Conservation (phyloP, 2,888 invertebrate species). For the Diarsia mendica region DNA sequence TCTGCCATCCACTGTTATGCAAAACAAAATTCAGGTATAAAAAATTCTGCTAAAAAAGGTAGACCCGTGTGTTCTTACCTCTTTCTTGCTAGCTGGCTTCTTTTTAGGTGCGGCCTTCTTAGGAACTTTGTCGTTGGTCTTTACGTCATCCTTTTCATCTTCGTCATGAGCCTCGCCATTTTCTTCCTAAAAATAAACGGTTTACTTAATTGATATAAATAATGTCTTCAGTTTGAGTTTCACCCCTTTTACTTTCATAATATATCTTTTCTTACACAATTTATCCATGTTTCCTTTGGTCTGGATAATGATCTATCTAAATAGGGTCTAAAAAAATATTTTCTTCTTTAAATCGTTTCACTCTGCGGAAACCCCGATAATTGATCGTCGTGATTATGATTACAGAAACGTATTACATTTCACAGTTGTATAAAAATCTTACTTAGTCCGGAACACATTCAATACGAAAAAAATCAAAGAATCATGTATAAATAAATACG, state of each 20-base stretch:
- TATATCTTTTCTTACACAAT: too few species aligned
- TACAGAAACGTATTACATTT: background rate
- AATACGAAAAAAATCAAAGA: too few species aligned
- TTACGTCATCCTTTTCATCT: constrained; percentile 85
- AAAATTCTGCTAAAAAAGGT: too few species aligned
- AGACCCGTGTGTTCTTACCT: constrained; percentile 81
- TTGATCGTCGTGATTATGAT: background rate
- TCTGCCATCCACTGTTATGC: too few species aligned
- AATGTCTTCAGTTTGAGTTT: background rate
- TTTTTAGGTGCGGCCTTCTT: constrained; percentile 86
- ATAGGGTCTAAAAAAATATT: background rate
- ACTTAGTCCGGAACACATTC: background rate
- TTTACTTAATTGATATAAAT: background rate
- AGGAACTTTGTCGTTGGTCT: constrained; percentile 83
- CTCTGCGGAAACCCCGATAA: background rate
- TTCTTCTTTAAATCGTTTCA: background rate
- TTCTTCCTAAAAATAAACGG: constrained; percentile 77
- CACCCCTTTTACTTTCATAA: too few species aligned
- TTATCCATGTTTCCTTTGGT: background rate
- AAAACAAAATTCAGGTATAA: too few species aligned
- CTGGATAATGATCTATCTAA: too few species aligned
- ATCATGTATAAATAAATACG: constrained; percentile 4
- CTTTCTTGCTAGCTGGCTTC: constrained; percentile 84
- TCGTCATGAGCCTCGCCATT: constrained; percentile 88
- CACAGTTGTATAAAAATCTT: background rate